phyloP scores from a whole-genome alignment of 2,797 vertebrate species.

The Bufotes viridis region DNA sequence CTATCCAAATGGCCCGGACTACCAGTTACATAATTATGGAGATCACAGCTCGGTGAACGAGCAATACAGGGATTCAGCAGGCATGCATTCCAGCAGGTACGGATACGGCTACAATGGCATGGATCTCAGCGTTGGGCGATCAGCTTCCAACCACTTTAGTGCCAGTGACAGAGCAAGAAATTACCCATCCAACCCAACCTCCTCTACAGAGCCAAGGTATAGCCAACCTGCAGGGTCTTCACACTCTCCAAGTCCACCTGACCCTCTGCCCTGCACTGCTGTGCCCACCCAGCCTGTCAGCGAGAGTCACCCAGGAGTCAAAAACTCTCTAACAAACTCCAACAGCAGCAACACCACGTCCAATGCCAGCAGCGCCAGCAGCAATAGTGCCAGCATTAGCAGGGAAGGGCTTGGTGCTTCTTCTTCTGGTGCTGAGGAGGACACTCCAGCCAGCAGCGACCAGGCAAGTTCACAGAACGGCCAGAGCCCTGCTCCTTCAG shows the following conservation, averaged over 20 bases:
- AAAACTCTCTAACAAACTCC: slow-evolving; percentile 87
- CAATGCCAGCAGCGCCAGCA: slow-evolving; percentile 74
- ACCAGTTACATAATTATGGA: slow-evolving; percentile 99
- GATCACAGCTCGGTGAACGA: slow-evolving; percentile 93
- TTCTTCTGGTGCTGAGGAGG: slow-evolving; percentile 88
- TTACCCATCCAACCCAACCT: slow-evolving; percentile 87
- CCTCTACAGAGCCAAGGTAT: slow-evolving; percentile 92
- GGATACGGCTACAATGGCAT: slow-evolving; percentile 98
- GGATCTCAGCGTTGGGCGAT: slow-evolving; percentile 95
- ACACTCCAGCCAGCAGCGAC: slow-evolving; percentile 88
- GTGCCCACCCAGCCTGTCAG: slow-evolving; percentile 84
- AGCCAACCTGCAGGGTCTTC: slow-evolving; percentile 82
- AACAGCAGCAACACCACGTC: slow-evolving; percentile 81
- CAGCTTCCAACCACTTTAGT: slow-evolving; percentile 91
- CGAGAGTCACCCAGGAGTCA: slow-evolving; percentile 86
- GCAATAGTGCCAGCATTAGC: slow-evolving; percentile 79
- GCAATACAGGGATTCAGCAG: slow-evolving; percentile 94
- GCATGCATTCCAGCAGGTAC: slow-evolving; percentile 98
- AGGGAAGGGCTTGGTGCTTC: slow-evolving; percentile 90
- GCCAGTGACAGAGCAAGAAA: slow-evolving; percentile 85
- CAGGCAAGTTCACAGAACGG: slow-evolving; percentile 87
- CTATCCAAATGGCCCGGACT: slow-evolving; percentile 99
- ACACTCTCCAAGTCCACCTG: slow-evolving; percentile 84
- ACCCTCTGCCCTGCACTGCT: slow-evolving; percentile 90
- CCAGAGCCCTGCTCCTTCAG: slow-evolving; percentile 84